phyloP scores from a whole-genome alignment of 1,140 invertebrate species.

The Tetramorium alpestre region DNA sequence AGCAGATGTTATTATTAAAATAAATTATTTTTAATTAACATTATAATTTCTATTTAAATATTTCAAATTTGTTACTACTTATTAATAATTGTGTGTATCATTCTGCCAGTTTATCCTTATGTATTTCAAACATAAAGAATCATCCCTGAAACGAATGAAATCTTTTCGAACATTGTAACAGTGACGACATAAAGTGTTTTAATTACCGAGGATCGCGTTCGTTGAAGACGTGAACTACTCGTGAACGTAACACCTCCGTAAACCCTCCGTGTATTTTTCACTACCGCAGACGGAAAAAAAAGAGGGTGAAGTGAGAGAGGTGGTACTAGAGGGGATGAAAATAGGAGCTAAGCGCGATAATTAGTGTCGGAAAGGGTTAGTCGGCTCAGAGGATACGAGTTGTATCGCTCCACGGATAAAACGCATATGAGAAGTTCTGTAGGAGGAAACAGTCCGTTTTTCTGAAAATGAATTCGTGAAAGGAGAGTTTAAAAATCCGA shows the following conservation, averaged over 20 bases:
- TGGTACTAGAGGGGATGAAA: constrained; percentile 61
- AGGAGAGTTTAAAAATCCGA: neutral
- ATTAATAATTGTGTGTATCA: neutral
- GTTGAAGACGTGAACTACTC: constrained; percentile 69
- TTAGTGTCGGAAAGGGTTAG: constrained; percentile 78
- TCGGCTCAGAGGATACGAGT: constrained; percentile 55
- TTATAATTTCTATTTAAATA: neutral
- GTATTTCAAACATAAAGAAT: neutral
- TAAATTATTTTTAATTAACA: no score
- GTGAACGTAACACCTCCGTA: constrained; percentile 65
- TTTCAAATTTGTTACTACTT: neutral
- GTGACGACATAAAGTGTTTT: constrained; percentile 76
- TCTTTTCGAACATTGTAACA: constrained; percentile 47
- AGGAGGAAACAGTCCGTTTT: neutral
- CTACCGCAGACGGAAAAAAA: constrained; percentile 57
- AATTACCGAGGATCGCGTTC: constrained; percentile 79
- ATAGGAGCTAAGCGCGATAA: constrained; percentile 80
- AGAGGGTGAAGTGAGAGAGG: constrained; percentile 49
- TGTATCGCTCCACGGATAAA: constrained; percentile 53
- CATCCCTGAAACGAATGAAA: neutral
- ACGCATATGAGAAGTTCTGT: constrained; percentile 4
- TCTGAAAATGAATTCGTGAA: neutral
- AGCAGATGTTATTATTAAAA: neutral
- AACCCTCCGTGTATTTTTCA: constrained; percentile 66
- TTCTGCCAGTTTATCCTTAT: neutral